phyloP scores from a whole-genome alignment of 2,888 invertebrate genomes.

The Ectemnius continuus region DNA sequence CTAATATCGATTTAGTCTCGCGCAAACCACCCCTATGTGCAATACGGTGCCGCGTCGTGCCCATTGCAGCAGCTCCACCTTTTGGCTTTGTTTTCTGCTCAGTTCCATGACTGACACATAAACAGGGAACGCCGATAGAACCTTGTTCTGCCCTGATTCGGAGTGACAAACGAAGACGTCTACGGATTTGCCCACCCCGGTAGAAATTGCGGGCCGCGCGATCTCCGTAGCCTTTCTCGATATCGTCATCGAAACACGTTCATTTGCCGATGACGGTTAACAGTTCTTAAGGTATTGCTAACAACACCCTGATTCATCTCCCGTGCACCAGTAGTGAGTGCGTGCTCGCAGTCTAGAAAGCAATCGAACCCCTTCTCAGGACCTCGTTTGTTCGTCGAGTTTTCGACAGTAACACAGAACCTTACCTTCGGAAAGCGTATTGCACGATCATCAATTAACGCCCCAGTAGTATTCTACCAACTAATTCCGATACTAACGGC shows the following conservation, averaged over 20 bases:
- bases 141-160: not conserved
- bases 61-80: slow-evolving; percentile 53
- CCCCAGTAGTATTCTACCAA: too few relatives aligned
- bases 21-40: slow-evolving; percentile 70
- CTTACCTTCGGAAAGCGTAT: too few relatives aligned
- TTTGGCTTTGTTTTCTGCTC: slow-evolving; percentile 46
- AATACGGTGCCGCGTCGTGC: slow-evolving; percentile 31
- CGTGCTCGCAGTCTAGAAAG: slow-evolving; percentile 13
- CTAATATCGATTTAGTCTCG: slow-evolving; percentile 74
- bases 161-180: slow-evolving; percentile 5
- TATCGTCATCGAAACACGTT: slow-evolving; percentile 24
- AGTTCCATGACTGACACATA: slow-evolving; percentile 52
- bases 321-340: slow-evolving; percentile 23
- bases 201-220: not conserved
- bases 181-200: too few relatives aligned
- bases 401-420: too few relatives aligned
- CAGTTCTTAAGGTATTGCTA: slow-evolving; percentile 37
- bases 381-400: too few relatives aligned
- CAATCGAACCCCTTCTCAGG: too few relatives aligned
- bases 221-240: not conserved
- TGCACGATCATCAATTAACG: too few relatives aligned
- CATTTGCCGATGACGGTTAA: slow-evolving; percentile 41
- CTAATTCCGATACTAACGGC: too few relatives aligned
- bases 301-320: slow-evolving; percentile 4
- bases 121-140: slow-evolving; percentile 27